These are phyloP conservation scores for Rhinophrynus dorsalis DNA, from an alignment of 2,797 vertebrate species.

Conservation along the genomic window DNA sequence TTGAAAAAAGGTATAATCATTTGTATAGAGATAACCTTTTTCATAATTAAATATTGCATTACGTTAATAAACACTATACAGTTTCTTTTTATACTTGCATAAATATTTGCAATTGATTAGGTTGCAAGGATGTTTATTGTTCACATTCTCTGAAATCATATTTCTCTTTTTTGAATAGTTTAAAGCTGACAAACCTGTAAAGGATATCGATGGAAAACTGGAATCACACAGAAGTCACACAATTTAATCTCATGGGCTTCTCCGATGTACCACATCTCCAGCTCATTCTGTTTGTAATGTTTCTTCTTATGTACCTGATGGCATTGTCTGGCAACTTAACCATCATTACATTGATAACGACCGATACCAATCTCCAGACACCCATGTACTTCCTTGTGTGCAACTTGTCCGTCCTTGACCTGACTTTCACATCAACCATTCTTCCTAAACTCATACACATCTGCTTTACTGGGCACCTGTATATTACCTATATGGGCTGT, in stretches of 20 bases:
- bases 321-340: conserved; percentile 13
- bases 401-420: conserved; percentile 10
- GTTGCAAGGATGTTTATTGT: too few species aligned
- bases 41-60: too few species aligned
- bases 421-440: conserved; percentile 8
- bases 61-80: too few species aligned
- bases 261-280: not conserved
- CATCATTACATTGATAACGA: not conserved
- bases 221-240: not conserved
- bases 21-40: too few species aligned
- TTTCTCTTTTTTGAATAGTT: too few species aligned
- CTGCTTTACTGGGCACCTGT: not conserved
- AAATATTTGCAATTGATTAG: too few species aligned
- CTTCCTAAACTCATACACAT: conserved; percentile 20
- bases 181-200: not conserved
- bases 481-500: conserved; percentile 7
- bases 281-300: not conserved
- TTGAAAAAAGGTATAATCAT: too few species aligned
- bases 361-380: not conserved
- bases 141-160: too few species aligned
- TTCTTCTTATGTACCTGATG: not conserved
- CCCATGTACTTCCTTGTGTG: conserved; percentile 29
- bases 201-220: not conserved
- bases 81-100: too few species aligned
- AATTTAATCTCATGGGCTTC: conserved; percentile 7